Percentiles rank a stretch among this genome's conserved stretches.
phyloP scores from a whole-genome alignment of 92 coral and sea anemone genomes.

The Bergia sp. region DNA sequence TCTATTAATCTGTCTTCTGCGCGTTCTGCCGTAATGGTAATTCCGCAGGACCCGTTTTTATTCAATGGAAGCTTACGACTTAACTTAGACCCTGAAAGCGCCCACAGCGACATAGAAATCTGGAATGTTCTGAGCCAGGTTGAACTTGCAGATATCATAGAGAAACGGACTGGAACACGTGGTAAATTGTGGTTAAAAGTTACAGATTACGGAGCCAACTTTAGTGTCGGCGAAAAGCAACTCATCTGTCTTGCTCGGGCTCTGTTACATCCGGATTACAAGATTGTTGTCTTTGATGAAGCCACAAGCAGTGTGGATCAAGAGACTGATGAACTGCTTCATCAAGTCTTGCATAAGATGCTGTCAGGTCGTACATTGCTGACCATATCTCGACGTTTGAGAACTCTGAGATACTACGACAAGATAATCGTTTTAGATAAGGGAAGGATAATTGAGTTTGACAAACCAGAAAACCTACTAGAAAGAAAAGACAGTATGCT shows the following conservation, averaged over 20 bases:
- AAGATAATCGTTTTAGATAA: constrained; percentile 25
- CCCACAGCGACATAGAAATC: neutral
- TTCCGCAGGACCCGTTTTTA: constrained; percentile 2
- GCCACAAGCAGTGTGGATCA: constrained; percentile 29
- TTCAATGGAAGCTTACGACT: constrained; percentile 26
- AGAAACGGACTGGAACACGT: neutral
- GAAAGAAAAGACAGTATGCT: neutral
- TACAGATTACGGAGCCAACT: constrained; percentile 33
- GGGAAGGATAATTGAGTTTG: constrained; percentile 29
- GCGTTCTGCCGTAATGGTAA: constrained; percentile 18
- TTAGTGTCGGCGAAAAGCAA: constrained; percentile 37
- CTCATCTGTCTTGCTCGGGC: constrained; percentile 30
- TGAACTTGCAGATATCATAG: neutral
- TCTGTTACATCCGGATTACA: neutral
- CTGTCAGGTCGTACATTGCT: constrained; percentile 2
- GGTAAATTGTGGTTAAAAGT: neutral
- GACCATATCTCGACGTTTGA: neutral
- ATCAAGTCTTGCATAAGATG: neutral
- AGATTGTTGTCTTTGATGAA: constrained; percentile 35
- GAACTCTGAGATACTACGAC: constrained; percentile 19
- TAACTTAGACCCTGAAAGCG: constrained; percentile 25
- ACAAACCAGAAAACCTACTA: constrained; percentile 13
- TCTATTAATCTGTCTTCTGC: constrained; percentile 17
- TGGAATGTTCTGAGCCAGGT: constrained; percentile 24
- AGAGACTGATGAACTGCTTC: neutral